A percentile compares a stretch with the other conserved stretches of the same genome.
Evolutionary conservation across 1,140 invertebrate genomes (phyloP).

Genomic region (Pseudomyrmex dendroicus): DNA sequence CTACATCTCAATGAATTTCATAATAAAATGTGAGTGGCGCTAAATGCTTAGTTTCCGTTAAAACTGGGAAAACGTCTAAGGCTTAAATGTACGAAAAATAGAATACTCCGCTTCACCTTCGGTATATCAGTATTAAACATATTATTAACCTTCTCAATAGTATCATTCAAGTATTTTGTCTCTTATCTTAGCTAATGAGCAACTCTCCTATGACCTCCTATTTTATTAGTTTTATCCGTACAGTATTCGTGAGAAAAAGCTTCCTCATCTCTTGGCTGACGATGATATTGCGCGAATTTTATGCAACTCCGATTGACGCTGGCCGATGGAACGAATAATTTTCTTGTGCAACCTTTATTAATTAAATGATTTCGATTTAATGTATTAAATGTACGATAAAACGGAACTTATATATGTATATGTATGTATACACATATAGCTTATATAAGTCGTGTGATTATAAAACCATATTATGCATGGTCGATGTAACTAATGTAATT

Average conservation of each 20-base stretch:
- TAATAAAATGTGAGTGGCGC: slow-evolving; percentile 44
- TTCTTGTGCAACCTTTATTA: slow-evolving; percentile 3
- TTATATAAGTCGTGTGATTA: background rate
- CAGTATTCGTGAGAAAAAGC: background rate
- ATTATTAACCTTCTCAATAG: background rate
- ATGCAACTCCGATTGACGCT: slow-evolving; percentile 49
- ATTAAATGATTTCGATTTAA: background rate
- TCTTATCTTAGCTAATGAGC: slow-evolving; percentile 58
- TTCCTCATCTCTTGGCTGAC: slow-evolving; percentile 22
- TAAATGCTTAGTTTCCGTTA: slow-evolving; percentile 43
- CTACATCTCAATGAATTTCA: slow-evolving; percentile 46
- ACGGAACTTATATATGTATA: background rate
- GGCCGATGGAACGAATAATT: slow-evolving; percentile 42
- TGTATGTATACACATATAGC: background rate
- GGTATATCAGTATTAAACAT: slow-evolving; percentile 49
- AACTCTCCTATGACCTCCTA: slow-evolving; percentile 51
- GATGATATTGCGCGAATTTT: slow-evolving; percentile 41
- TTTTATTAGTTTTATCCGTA: slow-evolving; percentile 40
- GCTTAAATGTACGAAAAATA: slow-evolving; percentile 61
- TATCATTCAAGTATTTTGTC: slow-evolving; percentile 47
- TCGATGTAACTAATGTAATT: background rate
- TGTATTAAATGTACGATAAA: background rate
- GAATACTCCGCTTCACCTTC: slow-evolving; percentile 47
- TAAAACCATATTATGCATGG: background rate
- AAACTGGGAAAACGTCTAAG: slow-evolving; percentile 53